A percentile compares a stretch with the other conserved stretches of the same genome.
Conservation (phyloP, 2,797 vertebrate species). For the Tiaroga cobitis region DNA sequence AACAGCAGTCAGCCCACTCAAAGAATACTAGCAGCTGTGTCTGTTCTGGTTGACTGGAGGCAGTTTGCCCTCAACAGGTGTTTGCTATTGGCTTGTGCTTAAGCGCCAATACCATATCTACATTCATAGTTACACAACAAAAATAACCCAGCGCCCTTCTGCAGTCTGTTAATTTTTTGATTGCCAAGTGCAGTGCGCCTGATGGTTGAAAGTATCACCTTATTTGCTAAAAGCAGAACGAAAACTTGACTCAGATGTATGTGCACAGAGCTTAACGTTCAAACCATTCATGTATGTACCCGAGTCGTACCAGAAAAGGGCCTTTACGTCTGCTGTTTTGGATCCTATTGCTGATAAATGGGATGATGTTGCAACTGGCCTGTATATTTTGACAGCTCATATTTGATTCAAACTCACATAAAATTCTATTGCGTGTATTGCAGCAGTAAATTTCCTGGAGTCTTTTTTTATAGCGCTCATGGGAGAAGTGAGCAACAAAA, state of each 20-base stretch:
- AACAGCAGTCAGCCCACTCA: conserved; percentile 34
- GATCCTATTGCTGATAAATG: conserved; percentile 19
- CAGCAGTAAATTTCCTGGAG: conserved; percentile 20
- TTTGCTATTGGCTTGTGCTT: conserved; percentile 47
- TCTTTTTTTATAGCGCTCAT: conserved; percentile 30
- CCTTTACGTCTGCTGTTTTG: conserved; percentile 4
- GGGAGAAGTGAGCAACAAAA: conserved; percentile 13
- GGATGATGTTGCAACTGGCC: neutral
- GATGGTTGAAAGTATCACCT: conserved; percentile 15
- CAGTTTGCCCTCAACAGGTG: conserved; percentile 58
- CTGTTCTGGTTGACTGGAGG: conserved; percentile 55
- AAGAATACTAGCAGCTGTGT: conserved; percentile 57
- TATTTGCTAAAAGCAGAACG: conserved; percentile 9
- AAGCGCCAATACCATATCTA: conserved; percentile 39
- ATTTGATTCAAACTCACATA: conserved; percentile 21
- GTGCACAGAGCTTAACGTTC: neutral
- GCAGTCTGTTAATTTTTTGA: conserved; percentile 52
- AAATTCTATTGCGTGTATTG: conserved; percentile 31
- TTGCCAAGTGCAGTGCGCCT: conserved; percentile 47
- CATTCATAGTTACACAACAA: conserved; percentile 56
- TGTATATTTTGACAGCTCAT: conserved; percentile 33
- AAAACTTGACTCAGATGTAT: neutral
- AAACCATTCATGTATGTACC: neutral
- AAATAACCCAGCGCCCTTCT: conserved; percentile 41
- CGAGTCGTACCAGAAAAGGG: neutral